Percentiles rank a stretch among this genome's conserved stretches.
phyloP scores from a whole-genome alignment of 92 coral and sea anemone genomes.

The Blastomussa wellsi region DNA sequence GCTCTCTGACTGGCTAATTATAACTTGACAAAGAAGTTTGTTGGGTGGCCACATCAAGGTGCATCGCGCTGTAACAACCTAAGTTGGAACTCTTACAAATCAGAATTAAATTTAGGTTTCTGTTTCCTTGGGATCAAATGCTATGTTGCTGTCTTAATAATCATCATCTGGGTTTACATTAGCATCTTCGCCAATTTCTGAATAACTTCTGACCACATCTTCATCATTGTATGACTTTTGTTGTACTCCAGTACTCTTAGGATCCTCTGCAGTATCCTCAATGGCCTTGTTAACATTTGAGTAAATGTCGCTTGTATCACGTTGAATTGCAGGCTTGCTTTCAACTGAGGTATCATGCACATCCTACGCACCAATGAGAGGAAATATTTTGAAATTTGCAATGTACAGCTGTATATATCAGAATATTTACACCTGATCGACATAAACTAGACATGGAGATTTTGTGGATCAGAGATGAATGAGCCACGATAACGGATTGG shows the following conservation, averaged over 20 bases:
- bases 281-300: background rate
- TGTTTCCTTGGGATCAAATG: background rate
- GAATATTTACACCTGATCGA: background rate
- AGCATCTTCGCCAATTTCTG: slow-evolving; percentile 53
- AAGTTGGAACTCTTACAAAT: background rate
- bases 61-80: no score
- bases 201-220: slow-evolving; percentile 13
- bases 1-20: no score
- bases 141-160: slow-evolving; percentile 2
- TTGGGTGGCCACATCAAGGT: no score
- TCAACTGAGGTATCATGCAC: background rate
- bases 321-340: background rate
- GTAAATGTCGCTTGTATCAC: background rate
- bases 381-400: slow-evolving; percentile 1
- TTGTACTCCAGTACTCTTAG: background rate
- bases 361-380: slow-evolving; percentile 14
- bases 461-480: background rate
- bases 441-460: background rate
- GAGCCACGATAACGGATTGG: background rate
- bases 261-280: background rate
- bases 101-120: background rate
- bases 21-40: no score
- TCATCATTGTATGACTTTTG: background rate
- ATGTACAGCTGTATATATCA: background rate
- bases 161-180: slow-evolving; percentile 41